phyloP scores from a whole-genome alignment of 1,140 invertebrate genomes.

The Hylyphantes graminicola region DNA sequence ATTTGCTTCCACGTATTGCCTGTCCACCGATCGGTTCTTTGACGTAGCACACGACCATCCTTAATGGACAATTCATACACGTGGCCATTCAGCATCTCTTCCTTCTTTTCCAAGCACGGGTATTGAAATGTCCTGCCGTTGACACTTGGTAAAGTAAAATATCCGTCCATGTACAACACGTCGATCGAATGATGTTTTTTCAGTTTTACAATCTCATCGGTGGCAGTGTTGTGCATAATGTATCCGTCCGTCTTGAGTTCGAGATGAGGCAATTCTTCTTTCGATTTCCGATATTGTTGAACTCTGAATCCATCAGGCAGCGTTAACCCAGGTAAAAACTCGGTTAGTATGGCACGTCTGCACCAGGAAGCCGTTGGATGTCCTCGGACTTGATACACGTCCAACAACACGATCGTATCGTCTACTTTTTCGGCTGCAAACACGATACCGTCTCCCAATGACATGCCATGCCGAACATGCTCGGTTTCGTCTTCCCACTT shows the following conservation, averaged over 20 bases:
- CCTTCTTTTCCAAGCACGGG: background rate
- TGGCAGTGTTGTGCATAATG: background rate
- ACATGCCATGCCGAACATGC: no score
- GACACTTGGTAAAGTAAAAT: background rate
- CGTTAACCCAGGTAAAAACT: background rate
- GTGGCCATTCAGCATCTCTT: background rate
- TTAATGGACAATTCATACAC: background rate
- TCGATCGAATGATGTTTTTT: slow-evolving; percentile 7
- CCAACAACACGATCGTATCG: background rate
- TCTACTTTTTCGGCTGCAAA: background rate
- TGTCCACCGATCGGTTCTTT: background rate
- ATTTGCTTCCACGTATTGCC: slow-evolving; percentile 13
- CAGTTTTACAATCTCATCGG: background rate
- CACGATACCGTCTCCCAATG: slow-evolving; percentile 27
- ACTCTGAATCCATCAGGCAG: background rate
- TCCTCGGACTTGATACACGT: slow-evolving; percentile 31
- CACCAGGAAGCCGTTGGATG: background rate
- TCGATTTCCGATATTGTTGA: background rate
- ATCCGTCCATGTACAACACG: background rate
- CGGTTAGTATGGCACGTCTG: background rate
- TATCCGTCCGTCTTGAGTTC: background rate
- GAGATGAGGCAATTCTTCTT: background rate
- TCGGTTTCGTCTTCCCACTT: slow-evolving; percentile 23
- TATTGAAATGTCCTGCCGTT: background rate
- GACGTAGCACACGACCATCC: background rate